phyloP scores from a whole-genome alignment of 2,888 invertebrate species.

The Lampropteryx suffumata region DNA sequence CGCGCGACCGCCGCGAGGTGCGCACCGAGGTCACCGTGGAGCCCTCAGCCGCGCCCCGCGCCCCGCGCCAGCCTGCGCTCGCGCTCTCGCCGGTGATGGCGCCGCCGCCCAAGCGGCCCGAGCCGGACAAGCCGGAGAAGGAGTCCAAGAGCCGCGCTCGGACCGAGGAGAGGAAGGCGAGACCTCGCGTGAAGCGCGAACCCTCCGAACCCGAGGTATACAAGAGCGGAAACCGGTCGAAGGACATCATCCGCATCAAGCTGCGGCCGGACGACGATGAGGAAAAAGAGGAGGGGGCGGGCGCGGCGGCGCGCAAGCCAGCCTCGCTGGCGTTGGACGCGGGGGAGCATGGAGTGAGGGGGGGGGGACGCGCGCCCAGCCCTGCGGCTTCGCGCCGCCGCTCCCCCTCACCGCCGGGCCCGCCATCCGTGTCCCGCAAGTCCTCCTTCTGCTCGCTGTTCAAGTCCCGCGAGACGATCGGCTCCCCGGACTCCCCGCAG shows the following conservation, averaged over 20 bases:
- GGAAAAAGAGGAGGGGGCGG: slow-evolving; percentile 61
- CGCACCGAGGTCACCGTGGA: slow-evolving; percentile 69
- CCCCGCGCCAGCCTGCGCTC: slow-evolving; percentile 33
- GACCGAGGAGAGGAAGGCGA: slow-evolving; percentile 57
- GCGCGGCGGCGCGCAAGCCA: slow-evolving; percentile 77
- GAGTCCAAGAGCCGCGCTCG: slow-evolving; percentile 58
- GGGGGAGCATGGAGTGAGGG: slow-evolving; percentile 10
- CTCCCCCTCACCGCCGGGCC: slow-evolving; percentile 87
- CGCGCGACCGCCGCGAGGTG: slow-evolving; percentile 63
- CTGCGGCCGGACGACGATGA: slow-evolving; percentile 90
- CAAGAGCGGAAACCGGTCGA: slow-evolving; percentile 56
- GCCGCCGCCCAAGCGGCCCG: slow-evolving; percentile 5
- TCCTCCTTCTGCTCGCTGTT: slow-evolving; percentile 92
- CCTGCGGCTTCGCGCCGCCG: slow-evolving; percentile 39
- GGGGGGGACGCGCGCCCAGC: slow-evolving; percentile 36
- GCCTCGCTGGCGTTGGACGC: slow-evolving; percentile 79
- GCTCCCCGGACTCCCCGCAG: slow-evolving; percentile 85
- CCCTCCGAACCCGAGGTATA: slow-evolving; percentile 67
- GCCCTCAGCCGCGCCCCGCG: slow-evolving; percentile 20
- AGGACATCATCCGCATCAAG: slow-evolving; percentile 84
- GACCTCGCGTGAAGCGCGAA: slow-evolving; percentile 56
- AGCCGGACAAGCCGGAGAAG: slow-evolving; percentile 54
- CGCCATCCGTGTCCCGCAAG: slow-evolving; percentile 85
- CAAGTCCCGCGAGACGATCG: slow-evolving; percentile 86
- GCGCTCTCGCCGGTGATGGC: slow-evolving; percentile 20